Conservation (phyloP, 2,797 vertebrate species). For the Acridotheres tristis region DNA sequence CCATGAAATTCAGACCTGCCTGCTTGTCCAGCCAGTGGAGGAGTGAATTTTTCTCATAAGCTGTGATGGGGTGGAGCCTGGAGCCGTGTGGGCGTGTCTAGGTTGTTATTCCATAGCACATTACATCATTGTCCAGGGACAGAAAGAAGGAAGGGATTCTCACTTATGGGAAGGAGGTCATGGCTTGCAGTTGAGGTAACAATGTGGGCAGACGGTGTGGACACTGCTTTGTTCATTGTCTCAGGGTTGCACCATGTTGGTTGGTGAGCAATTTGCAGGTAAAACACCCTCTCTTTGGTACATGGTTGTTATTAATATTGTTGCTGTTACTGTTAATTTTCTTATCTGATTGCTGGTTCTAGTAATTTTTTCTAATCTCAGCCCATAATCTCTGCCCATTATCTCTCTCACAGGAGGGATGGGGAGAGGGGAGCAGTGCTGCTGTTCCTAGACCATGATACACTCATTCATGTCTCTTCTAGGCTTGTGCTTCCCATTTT, state of each 20-base stretch:
- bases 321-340: background rate
- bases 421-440: accelerated
- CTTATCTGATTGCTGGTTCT: background rate
- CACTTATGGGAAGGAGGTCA: too few species aligned
- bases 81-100: accelerated
- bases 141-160: background rate
- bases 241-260: background rate
- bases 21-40: accelerated
- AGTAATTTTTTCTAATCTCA: background rate
- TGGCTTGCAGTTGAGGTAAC: background rate
- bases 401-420: background rate
- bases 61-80: background rate
- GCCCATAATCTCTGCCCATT: background rate
- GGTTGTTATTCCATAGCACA: background rate
- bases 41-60: background rate
- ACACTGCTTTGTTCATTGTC: background rate
- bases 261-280: background rate
- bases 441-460: background rate
- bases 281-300: background rate
- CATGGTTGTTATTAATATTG: background rate
- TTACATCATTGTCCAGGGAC: accelerated
- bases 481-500: background rate
- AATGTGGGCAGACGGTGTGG: background rate
- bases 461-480: background rate
- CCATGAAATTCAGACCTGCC: background rate